Conservation (phyloP, 2,888 invertebrate species). For the Pandemis heparana region DNA sequence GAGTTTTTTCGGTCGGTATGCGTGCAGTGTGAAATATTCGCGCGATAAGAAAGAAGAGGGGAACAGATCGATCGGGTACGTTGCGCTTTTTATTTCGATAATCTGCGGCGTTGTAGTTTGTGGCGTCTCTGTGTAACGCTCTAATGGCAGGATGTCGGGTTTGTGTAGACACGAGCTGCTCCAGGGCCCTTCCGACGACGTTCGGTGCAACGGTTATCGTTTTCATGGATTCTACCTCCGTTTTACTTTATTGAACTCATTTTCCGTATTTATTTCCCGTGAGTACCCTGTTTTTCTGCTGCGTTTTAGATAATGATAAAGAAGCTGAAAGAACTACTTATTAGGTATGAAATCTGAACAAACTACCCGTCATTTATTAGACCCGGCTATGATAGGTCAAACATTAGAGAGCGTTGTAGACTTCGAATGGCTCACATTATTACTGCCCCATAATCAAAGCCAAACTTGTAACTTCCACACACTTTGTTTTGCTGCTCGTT, state of each 20-base stretch:
- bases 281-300: background rate
- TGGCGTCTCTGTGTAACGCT: slow-evolving; percentile 45
- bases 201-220: background rate
- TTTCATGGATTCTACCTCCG: background rate
- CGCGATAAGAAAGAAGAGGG: slow-evolving; percentile 85
- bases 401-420: background rate
- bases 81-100: slow-evolving; percentile 82
- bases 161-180: slow-evolving; percentile 1
- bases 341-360: background rate
- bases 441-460: background rate
- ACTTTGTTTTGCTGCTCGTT: background rate
- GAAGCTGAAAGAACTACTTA: background rate
- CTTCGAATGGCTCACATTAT: background rate
- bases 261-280: background rate
- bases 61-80: slow-evolving; percentile 83
- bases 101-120: slow-evolving; percentile 70
- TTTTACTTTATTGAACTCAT: background rate
- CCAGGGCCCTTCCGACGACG: background rate
- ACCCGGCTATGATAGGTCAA: background rate
- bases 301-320: no score
- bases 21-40: slow-evolving; percentile 86
- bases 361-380: background rate
- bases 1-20: slow-evolving; percentile 84
- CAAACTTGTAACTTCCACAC: background rate
- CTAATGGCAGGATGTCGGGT: slow-evolving; percentile 12